Conservation (phyloP, 2,797 vertebrate species). For the Lagodon rhomboides region DNA sequence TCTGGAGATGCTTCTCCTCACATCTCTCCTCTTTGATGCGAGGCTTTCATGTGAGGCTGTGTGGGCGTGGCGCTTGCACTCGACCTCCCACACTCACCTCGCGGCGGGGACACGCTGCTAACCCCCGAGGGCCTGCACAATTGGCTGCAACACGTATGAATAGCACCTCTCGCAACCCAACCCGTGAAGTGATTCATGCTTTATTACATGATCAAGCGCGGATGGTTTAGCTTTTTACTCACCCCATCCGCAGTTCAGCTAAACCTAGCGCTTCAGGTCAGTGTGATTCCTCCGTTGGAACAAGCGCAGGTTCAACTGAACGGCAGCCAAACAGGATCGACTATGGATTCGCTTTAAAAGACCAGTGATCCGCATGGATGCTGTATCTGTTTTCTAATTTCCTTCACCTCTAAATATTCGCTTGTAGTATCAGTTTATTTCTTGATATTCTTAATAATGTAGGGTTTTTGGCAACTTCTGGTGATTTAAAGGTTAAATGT, state of each 20-base stretch:
- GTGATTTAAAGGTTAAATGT: no score
- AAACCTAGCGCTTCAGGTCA: background rate
- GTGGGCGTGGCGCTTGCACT: constrained; percentile 30
- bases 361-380: no score
- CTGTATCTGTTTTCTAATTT: background rate
- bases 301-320: background rate
- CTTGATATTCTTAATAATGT: no score
- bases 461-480: no score
- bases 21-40: constrained; percentile 56
- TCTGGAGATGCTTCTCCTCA: constrained; percentile 46
- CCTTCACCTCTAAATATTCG: background rate
- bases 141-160: constrained; percentile 33
- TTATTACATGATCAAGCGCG: constrained; percentile 6
- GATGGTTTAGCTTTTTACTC: background rate
- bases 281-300: background rate
- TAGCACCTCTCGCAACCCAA: constrained; percentile 3
- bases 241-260: background rate
- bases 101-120: constrained; percentile 28
- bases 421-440: no score
- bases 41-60: constrained; percentile 13
- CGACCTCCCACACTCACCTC: constrained; percentile 49
- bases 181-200: constrained; percentile 29
- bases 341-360: background rate
- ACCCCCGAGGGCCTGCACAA: constrained; percentile 14
- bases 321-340: background rate